phyloP scores from a whole-genome alignment of 2,113 vertebrate genomes.

The Calidris pugnax region DNA sequence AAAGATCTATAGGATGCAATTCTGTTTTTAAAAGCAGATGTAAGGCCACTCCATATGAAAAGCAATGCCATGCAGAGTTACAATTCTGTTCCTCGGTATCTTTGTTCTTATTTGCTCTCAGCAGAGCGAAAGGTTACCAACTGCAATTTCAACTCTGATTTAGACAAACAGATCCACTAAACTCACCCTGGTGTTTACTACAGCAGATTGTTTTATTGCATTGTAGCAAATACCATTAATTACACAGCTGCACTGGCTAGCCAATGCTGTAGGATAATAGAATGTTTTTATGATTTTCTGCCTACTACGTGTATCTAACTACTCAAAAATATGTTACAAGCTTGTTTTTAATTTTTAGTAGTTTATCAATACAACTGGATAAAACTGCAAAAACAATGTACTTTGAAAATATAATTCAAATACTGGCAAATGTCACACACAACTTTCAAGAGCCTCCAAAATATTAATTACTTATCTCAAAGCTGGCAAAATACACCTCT shows the following conservation, averaged over 20 bases:
- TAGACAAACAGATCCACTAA: conserved; percentile 2
- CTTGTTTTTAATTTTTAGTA: neutral
- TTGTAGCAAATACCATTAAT: neutral
- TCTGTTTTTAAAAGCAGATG: neutral
- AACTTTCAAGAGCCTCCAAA: neutral
- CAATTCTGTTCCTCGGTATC: neutral
- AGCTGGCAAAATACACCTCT: neutral
- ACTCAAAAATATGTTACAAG: neutral
- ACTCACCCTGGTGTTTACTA: neutral
- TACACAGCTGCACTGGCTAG: neutral
- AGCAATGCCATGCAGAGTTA: neutral
- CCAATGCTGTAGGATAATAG: accelerated
- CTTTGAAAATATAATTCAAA: neutral
- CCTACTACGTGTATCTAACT: neutral
- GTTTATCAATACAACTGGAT: neutral
- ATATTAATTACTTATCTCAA: neutral
- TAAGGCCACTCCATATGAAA: neutral
- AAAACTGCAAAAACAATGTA: neutral
- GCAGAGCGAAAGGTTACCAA: conserved; percentile 27
- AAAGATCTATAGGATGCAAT: neutral
- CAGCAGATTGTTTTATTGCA: neutral
- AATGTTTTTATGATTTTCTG: neutral
- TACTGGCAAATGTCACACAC: neutral
- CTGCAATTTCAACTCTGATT: neutral
- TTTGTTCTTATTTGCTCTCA: neutral